Percentiles rank a stretch among this genome's conserved stretches.
These are phyloP conservation scores for Globodera rostochiensis DNA, from an alignment of 1,140 invertebrate genomes.

Conservation along the genomic window DNA sequence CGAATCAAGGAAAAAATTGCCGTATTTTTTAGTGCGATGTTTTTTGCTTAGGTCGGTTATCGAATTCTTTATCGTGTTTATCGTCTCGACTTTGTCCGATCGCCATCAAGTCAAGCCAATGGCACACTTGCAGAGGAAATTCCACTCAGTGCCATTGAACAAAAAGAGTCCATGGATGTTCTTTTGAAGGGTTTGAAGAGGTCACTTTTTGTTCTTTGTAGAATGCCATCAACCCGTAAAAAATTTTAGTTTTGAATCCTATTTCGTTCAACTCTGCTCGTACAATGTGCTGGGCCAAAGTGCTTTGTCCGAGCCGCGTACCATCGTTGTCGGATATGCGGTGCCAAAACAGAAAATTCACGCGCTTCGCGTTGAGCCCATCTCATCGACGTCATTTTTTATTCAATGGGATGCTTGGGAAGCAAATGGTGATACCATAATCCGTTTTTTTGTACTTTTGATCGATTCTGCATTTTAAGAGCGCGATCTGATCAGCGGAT, in stretches of 20 bases:
- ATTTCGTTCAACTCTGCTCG: background rate
- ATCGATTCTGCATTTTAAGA: too few relatives aligned
- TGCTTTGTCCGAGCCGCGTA: background rate
- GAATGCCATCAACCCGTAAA: background rate
- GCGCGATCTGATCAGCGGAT: background rate
- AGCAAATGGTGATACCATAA: background rate
- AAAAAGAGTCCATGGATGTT: too few relatives aligned
- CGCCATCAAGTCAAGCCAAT: too few relatives aligned
- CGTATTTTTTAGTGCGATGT: too few relatives aligned
- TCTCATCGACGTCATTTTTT: background rate
- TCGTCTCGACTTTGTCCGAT: background rate
- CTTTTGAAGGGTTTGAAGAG: too few relatives aligned
- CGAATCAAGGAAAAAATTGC: background rate
- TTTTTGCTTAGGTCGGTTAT: slow-evolving; percentile 40
- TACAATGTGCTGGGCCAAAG: slow-evolving; percentile 13
- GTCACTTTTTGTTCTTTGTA: too few relatives aligned
- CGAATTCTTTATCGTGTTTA: slow-evolving; percentile 25
- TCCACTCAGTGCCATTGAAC: too few relatives aligned
- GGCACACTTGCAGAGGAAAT: too few relatives aligned
- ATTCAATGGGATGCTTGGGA: background rate
- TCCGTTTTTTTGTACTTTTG: too few relatives aligned
- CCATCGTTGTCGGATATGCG: background rate
- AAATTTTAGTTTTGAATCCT: background rate
- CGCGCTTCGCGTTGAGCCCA: background rate
- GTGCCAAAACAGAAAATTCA: slow-evolving; percentile 7